phyloP scores from a whole-genome alignment of 2,113 vertebrate species.

The Tylochromis polylepis region DNA sequence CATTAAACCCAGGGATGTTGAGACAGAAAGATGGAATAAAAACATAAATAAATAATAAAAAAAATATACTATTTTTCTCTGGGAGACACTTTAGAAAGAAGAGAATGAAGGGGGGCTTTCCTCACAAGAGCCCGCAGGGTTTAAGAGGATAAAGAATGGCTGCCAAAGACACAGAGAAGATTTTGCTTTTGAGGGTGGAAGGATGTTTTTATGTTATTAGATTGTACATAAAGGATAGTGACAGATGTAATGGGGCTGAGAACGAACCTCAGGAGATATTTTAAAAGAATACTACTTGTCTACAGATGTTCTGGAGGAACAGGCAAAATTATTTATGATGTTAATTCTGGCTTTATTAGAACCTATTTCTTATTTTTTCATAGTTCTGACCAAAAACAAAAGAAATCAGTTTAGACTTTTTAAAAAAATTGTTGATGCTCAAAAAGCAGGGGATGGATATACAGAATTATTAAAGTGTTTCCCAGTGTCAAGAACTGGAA shows the following conservation, averaged over 20 bases:
- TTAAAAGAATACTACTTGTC: neutral
- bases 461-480: neutral
- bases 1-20: slow-evolving; percentile 28
- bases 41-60: neutral
- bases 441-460: neutral
- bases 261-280: neutral
- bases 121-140: slow-evolving; percentile 20
- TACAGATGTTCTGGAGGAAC: neutral
- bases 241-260: neutral
- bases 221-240: neutral
- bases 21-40: slow-evolving; percentile 19
- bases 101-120: slow-evolving; percentile 18
- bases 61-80: slow-evolving; percentile 2
- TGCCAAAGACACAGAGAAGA: neutral
- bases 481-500: neutral
- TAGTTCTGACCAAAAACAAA: neutral
- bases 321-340: neutral
- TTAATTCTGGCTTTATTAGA: neutral
- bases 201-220: neutral
- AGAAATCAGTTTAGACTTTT: neutral
- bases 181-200: neutral
- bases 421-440: neutral
- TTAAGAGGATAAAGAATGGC: neutral
- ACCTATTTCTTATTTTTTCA: neutral
- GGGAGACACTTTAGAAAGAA: slow-evolving; percentile 3